These are phyloP conservation scores for Eupeodes latifasciatus DNA, from an alignment of 2,888 invertebrate species.

Conservation along the genomic window DNA sequence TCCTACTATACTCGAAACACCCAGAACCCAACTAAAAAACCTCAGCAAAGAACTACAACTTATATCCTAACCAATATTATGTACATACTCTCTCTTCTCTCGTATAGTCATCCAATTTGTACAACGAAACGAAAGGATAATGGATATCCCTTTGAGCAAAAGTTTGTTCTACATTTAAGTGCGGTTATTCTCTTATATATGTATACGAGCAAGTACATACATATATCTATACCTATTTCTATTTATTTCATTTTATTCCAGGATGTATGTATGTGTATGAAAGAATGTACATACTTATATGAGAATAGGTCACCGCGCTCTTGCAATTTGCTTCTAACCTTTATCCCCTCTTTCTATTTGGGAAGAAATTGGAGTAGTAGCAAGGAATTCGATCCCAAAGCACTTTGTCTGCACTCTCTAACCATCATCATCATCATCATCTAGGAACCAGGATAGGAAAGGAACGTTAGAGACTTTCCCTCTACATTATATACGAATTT, in stretches of 20 bases:
- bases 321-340: conserved; percentile 48
- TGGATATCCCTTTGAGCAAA: conserved; percentile 51
- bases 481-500: conserved; percentile 35
- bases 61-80: conserved; percentile 16
- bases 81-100: not conserved
- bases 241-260: conserved; percentile 15
- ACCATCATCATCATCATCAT: conserved; percentile 2
- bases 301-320: conserved; percentile 59
- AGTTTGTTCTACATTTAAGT: conserved; percentile 62
- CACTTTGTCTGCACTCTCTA: conserved; percentile 58
- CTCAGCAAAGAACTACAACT: conserved; percentile 38
- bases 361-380: conserved; percentile 34
- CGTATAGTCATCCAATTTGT: conserved; percentile 51
- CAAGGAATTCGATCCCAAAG: conserved; percentile 58
- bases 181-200: not conserved
- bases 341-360: not conserved
- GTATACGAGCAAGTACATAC: not conserved
- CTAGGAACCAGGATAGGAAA: not conserved
- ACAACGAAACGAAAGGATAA: conserved; percentile 46
- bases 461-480: conserved; percentile 38
- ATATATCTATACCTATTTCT: not conserved
- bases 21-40: not conserved
- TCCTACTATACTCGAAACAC: no score
- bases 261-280: conserved; percentile 3
- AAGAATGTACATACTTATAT: not conserved